Base-by-base conservation (phyloP, 2,888 invertebrate species). In the Timandra comae region DNA sequence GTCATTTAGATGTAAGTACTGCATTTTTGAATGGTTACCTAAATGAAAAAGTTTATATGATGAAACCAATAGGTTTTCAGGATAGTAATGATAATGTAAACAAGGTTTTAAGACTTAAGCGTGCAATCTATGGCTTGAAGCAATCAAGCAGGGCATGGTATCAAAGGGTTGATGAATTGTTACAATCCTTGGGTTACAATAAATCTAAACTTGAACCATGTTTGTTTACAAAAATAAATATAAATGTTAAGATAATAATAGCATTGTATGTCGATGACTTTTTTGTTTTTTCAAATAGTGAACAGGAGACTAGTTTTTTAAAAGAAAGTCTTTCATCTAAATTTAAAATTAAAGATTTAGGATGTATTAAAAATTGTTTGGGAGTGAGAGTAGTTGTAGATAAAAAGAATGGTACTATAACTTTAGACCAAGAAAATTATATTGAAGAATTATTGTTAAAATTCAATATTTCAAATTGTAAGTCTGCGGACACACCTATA, bases 101-200 rank as follows among this genome's bases (percentile, higher is more conserved):
- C 21, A 42, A 44, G 7, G 39, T 41, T 29, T 25, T 39, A 3
- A 19, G 44, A 7, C 12, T 22, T 2, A 46, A 41, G 23, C 31
- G 39, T 16, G n/a, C n/a, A n/a, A 37, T 46, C 12, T 46, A 46
- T 30, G 43, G 39, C 1, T 23, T 44, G 7, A 41, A 42, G 31
- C 41, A 41, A 12, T 29, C 38, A 3, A 34, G 37, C 12, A 22
- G 36, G n/a, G 26, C 31, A 19, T 46, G 43, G 41, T 36, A 43
- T 26, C 5, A 8, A 5, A 31, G 21, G 19, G 21, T 31, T 12
- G 10, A 31, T 21, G 3, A 7, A 3, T 20, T 26, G 8, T 21
- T 26, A 8, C 12, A 5, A 7, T 12, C 25, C 12, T 20, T 11
- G 12, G 12, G 12, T 2, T 31, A 8, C 12, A 20, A 21, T 20